These are phyloP conservation scores for Lepidochitona cinerea DNA, from an alignment of 2,888 invertebrate genomes.

Conservation along the genomic window DNA sequence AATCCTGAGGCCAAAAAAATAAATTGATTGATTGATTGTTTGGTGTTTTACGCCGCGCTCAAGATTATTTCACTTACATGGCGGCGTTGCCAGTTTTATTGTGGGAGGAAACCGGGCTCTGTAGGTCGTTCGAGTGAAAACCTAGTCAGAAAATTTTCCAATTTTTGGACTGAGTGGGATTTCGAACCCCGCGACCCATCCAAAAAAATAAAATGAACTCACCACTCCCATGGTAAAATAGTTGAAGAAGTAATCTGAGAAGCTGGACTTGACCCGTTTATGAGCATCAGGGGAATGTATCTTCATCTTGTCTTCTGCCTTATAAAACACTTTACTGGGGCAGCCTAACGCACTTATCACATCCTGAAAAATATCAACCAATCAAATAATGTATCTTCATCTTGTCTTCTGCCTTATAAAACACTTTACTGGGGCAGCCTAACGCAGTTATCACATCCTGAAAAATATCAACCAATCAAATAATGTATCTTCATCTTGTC, in stretches of 20 bases:
- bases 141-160: too few relatives aligned
- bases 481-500: slow-evolving; percentile 99
- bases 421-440: slow-evolving; percentile 92
- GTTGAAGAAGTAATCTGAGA: slow-evolving; percentile 98
- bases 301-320: slow-evolving; percentile 99
- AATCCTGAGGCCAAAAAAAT: too few relatives aligned
- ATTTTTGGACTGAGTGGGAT: too few relatives aligned
- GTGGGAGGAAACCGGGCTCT: too few relatives aligned
- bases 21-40: too few relatives aligned
- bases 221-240: slow-evolving; percentile 97
- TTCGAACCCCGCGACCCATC: too few relatives aligned
- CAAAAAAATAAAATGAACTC: too few relatives aligned
- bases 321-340: slow-evolving; percentile 94
- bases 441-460: slow-evolving; percentile 87
- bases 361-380: slow-evolving; percentile 73
- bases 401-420: slow-evolving; percentile 89
- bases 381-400: neutral
- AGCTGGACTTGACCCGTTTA: slow-evolving; percentile 53
- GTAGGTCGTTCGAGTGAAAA: too few relatives aligned
- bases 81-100: too few relatives aligned
- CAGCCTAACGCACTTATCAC: slow-evolving; percentile 91
- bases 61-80: too few relatives aligned
- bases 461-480: too few relatives aligned
- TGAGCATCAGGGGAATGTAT: slow-evolving; percentile 79
- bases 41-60: too few relatives aligned